These are phyloP conservation scores for Garra rufa DNA, from an alignment of 2,113 vertebrate genomes.

Conservation along the genomic window DNA sequence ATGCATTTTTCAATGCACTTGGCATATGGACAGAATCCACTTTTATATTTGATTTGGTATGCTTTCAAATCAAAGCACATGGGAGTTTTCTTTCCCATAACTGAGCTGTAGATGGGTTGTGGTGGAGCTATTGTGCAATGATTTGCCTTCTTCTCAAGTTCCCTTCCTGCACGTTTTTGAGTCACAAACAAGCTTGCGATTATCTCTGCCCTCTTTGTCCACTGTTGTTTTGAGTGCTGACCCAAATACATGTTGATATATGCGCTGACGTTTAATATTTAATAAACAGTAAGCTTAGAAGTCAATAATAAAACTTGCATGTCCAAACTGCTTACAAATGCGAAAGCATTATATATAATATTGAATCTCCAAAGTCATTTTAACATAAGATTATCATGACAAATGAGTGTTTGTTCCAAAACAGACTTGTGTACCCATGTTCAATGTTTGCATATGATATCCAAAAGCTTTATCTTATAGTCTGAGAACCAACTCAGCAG, in stretches of 20 bases:
- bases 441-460: slow-evolving; percentile 13
- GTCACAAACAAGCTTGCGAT: slow-evolving; percentile 29
- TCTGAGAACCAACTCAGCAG: not conserved
- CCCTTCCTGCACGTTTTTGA: not conserved
- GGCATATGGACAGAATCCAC: slow-evolving; percentile 30
- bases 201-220: not conserved
- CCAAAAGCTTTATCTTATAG: not conserved
- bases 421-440: not conserved
- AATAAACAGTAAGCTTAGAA: not conserved
- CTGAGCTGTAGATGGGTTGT: slow-evolving; percentile 7
- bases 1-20: slow-evolving; percentile 37
- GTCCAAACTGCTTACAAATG: not conserved
- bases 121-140: slow-evolving; percentile 18
- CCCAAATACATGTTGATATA: not conserved
- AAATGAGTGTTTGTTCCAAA: not conserved
- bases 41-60: slow-evolving; percentile 33
- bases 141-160: not conserved
- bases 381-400: not conserved
- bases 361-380: not conserved
- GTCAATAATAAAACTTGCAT: not conserved
- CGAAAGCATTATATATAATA: not conserved
- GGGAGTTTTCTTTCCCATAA: slow-evolving; percentile 29
- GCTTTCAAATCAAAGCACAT: slow-evolving; percentile 17
- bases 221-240: not conserved
- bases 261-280: not conserved